Percentiles rank a stretch among this genome's conserved stretches.
Evolutionary conservation across 2,888 invertebrate genomes (phyloP).

Genomic region (Syrphus vitripennis): DNA sequence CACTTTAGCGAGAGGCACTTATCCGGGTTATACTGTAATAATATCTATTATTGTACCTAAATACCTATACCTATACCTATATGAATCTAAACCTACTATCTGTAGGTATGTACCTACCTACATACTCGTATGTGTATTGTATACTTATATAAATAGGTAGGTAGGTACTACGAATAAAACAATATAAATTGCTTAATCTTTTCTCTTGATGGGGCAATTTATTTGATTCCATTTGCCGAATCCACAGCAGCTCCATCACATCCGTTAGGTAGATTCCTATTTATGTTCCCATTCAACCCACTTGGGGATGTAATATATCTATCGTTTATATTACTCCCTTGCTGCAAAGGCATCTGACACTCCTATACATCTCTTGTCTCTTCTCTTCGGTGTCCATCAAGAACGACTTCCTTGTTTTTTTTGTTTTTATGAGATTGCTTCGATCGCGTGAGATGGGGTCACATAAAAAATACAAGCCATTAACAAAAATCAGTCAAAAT

Average conservation of each 20-base stretch:
- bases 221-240: conserved; percentile 71
- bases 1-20: too few species aligned
- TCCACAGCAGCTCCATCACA: conserved; percentile 8
- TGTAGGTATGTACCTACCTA: neutral
- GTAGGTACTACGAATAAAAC: conserved; percentile 52
- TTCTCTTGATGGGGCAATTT: conserved; percentile 72
- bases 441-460: neutral
- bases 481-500: conserved; percentile 31
- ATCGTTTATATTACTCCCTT: conserved; percentile 57
- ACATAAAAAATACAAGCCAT: conserved; percentile 13
- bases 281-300: conserved; percentile 17
- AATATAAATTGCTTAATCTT: conserved; percentile 72
- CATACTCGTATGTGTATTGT: neutral
- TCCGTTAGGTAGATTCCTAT: neutral
- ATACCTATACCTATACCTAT: neutral
- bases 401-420: conserved; percentile 14
- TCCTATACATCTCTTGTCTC: neutral
- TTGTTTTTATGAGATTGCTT: neutral
- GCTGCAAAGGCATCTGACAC: conserved; percentile 10
- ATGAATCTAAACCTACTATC: conserved; percentile 14
- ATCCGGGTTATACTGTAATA: too few species aligned
- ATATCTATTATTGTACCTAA: too few species aligned
- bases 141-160: too few species aligned
- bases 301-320: conserved; percentile 65
- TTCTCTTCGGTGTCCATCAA: conserved; percentile 15